Percentiles rank a stretch among this genome's conserved stretches.
Conservation (phyloP, 2,888 invertebrate genomes). For the Esperia sulphurella region DNA sequence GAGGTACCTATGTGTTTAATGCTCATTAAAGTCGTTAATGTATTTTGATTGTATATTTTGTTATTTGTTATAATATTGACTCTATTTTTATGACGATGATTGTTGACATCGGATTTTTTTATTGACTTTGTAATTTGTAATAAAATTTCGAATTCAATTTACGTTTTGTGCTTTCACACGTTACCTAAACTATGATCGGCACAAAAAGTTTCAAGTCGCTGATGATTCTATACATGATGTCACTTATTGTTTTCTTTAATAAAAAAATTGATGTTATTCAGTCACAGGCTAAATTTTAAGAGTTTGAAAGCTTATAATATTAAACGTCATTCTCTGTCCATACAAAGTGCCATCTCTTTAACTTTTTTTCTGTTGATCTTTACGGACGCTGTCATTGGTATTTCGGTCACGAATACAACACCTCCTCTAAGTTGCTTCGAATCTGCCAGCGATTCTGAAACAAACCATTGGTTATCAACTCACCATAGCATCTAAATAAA, state of each 20-base stretch:
- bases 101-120: conserved; percentile 14
- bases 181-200: no score
- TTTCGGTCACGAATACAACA: conserved; percentile 38
- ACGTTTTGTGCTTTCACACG: no score
- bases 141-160: conserved; percentile 16
- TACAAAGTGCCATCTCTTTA: conserved; percentile 25
- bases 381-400: conserved; percentile 43
- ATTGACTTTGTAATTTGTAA: conserved; percentile 17
- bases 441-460: conserved; percentile 43
- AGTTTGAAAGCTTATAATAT: no score
- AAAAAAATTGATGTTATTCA: no score
- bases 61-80: conserved; percentile 13
- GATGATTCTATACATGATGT: no score
- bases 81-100: conserved; percentile 21
- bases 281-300: no score
- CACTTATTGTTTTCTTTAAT: no score
- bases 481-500: no score
- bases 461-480: neutral
- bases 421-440: conserved; percentile 52
- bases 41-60: conserved; percentile 11
- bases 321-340: conserved; percentile 18
- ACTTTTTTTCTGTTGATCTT: conserved; percentile 39
- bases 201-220: no score
- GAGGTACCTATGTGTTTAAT: conserved; percentile 13
- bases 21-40: conserved; percentile 10